Evolutionary conservation across 2,113 vertebrate genomes (phyloP).

Genomic region (Piprites chloris): DNA sequence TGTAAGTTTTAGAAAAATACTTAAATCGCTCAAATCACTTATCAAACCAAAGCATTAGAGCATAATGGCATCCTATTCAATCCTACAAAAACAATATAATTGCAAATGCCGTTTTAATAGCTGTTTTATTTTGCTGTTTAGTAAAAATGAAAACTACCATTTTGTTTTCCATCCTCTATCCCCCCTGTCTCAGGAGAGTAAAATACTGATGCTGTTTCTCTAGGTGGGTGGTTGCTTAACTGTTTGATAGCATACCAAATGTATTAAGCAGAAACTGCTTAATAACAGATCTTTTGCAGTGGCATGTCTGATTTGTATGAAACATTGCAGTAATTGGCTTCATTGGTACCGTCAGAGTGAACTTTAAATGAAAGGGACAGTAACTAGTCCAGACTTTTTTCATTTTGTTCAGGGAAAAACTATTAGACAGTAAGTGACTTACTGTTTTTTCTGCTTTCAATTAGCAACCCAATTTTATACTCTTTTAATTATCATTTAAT

Average conservation of each 20-base stretch:
- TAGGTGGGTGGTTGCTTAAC: neutral
- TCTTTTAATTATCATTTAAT: conserved; percentile 45
- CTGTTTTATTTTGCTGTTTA: neutral
- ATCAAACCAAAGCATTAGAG: neutral
- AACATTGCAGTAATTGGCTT: conserved; percentile 13
- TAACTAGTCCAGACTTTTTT: neutral
- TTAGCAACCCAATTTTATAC: conserved; percentile 35
- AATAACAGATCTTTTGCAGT: neutral
- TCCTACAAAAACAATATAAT: neutral
- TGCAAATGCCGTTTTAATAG: neutral
- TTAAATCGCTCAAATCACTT: neutral
- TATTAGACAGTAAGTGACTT: conserved; percentile 10
- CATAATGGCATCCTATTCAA: neutral
- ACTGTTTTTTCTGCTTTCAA: conserved; percentile 22
- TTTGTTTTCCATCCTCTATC: neutral
- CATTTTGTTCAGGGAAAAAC: conserved; percentile 1
- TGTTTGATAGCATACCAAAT: neutral
- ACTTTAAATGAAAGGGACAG: conserved; percentile 12
- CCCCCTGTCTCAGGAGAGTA: neutral
- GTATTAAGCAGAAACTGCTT: neutral
- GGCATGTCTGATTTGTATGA: neutral
- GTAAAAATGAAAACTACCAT: neutral
- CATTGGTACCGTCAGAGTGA: neutral
- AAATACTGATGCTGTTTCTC: neutral
- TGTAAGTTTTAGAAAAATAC: neutral